These are phyloP conservation scores for Antennarius striatus DNA, from an alignment of 2,113 vertebrate species.

Conservation along the genomic window DNA sequence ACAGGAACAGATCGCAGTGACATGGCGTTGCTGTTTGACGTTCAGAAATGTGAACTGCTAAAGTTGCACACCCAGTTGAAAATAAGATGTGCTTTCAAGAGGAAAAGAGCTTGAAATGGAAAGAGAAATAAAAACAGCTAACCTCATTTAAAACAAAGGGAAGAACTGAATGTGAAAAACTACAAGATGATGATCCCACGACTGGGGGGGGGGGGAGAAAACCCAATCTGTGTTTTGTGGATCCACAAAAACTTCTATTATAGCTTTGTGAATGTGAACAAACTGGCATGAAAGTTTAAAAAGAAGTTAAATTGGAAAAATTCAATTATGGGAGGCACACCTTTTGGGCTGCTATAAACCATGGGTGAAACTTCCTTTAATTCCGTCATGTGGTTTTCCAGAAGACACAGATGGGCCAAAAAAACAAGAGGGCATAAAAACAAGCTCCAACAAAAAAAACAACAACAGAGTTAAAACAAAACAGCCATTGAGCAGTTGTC, in stretches of 20 bases:
- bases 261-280: too few species aligned
- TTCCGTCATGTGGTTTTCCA: too few species aligned
- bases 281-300: too few species aligned
- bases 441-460: constrained; percentile 21
- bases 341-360: too few species aligned
- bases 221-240: too few species aligned
- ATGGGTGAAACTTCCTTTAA: too few species aligned
- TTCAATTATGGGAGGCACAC: too few species aligned
- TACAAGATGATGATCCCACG: too few species aligned
- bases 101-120: background rate
- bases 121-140: constrained; percentile 1
- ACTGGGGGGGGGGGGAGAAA: too few species aligned
- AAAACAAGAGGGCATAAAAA: constrained; percentile 14
- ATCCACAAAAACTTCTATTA: too few species aligned
- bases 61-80: background rate
- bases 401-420: too few species aligned
- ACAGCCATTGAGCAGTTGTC: constrained; percentile 41
- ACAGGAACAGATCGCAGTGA: background rate
- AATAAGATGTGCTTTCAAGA: background rate
- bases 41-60: background rate
- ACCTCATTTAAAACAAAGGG: background rate
- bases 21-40: background rate
- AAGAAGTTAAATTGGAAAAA: too few species aligned
- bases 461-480: constrained; percentile 43
- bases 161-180: background rate